A percentile compares a stretch with the other conserved stretches of the same genome.
Evolutionary conservation across 1,140 invertebrate genomes (phyloP).

Genomic region (Drosophila ficusphila): DNA sequence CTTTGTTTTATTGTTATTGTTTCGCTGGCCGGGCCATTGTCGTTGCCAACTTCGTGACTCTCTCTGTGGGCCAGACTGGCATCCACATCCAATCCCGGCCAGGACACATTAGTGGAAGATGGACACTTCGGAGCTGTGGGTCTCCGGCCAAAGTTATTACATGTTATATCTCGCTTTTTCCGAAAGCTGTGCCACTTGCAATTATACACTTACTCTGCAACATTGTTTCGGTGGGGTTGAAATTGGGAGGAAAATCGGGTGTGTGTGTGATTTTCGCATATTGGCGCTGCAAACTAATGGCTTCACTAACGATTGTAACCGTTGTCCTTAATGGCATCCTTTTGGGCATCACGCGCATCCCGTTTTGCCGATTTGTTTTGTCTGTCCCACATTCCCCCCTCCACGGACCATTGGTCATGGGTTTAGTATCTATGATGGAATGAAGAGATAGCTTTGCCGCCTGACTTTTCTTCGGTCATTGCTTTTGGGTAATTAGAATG

Average conservation of each 20-base stretch:
- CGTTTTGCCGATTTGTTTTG: constrained; percentile 51
- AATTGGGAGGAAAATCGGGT: constrained; percentile 5
- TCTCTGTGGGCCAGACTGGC: neutral
- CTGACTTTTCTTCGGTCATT: constrained; percentile 16
- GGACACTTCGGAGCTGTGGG: constrained; percentile 58
- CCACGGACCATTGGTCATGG: constrained; percentile 23
- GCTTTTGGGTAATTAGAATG: constrained; percentile 50
- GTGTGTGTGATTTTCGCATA: constrained; percentile 75
- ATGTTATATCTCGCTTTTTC: constrained; percentile 73
- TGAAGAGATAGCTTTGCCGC: constrained; percentile 23
- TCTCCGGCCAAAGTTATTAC: constrained; percentile 64
- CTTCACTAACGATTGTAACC: constrained; percentile 82
- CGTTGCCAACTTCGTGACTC: constrained; percentile 52
- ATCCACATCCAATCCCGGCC: constrained; percentile 52
- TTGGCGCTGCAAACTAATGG: constrained; percentile 77
- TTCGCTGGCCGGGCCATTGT: constrained; percentile 47
- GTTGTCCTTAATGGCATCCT: constrained; percentile 80
- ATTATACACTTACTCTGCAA: constrained; percentile 66
- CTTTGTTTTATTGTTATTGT: constrained; percentile 83
- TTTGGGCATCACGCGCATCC: constrained; percentile 73
- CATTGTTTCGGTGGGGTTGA: constrained; percentile 24
- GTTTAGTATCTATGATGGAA: constrained; percentile 48
- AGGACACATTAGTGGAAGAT: constrained; percentile 73
- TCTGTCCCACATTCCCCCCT: constrained; percentile 9
- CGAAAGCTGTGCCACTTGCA: constrained; percentile 71